A percentile compares a stretch with the other conserved stretches of the same genome.
Evolutionary conservation across 2,888 invertebrate species (phyloP).

Genomic region (Drosophila meridionalis): DNA sequence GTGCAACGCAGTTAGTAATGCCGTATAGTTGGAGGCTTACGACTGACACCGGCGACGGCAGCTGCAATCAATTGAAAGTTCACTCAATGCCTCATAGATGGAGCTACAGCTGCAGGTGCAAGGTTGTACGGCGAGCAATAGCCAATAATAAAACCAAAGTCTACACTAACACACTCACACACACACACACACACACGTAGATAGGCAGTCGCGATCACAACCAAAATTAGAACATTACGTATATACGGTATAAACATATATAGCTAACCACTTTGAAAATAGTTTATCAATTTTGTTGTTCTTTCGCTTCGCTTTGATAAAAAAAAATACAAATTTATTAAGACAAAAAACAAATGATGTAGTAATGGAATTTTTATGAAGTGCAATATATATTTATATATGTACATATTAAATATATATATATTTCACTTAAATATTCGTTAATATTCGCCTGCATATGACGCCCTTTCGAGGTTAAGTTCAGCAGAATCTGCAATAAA

Average conservation of each 20-base stretch:
- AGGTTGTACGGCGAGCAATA: conserved; percentile 26
- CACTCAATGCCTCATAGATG: conserved; percentile 19
- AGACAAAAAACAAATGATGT: background rate
- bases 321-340: conserved; percentile 14
- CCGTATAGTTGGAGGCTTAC: conserved; percentile 15
- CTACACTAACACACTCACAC: conserved; percentile 13
- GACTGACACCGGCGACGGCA: conserved; percentile 26
- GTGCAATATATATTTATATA: background rate
- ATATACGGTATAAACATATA: conserved; percentile 4
- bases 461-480: conserved; percentile 1
- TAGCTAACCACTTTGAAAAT: conserved; percentile 37
- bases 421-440: background rate
- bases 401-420: background rate
- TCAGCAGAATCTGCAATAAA: conserved; percentile 21
- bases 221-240: conserved; percentile 71
- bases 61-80: conserved; percentile 39
- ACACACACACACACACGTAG: conserved; percentile 9
- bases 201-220: conserved; percentile 40
- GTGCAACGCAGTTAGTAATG: background rate
- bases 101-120: conserved; percentile 47
- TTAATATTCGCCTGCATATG: background rate
- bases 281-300: conserved; percentile 45
- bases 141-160: conserved; percentile 28
- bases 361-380: background rate
- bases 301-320: conserved; percentile 40